Evolutionary conservation across 2,113 vertebrate genomes (phyloP), one percentile per base, ranked within the genome.

Genomic region (Acinonyx jubatus): DNA sequence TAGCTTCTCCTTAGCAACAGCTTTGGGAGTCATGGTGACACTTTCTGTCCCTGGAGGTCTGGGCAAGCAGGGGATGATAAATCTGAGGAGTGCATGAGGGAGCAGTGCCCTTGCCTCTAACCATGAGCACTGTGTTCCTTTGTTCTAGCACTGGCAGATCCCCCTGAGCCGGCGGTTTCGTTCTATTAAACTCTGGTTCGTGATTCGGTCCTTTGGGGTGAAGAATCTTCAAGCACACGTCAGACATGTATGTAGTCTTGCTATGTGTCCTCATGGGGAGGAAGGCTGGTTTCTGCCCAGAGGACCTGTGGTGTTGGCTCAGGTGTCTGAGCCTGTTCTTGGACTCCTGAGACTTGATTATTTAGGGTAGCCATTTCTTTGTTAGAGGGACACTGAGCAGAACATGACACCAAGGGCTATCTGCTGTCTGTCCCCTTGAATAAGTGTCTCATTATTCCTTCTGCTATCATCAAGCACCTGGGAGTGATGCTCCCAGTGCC

Each of bases 151-250:
- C 89, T 99, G 99, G 99, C 99, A 99, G 98, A 99, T 99, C 94
- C 99, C 99, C 4, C 98, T 99, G 94, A 99, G 99, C 81, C 99
- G 99, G 8, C 99, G 99, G 6, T 99, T 99, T 96, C 99, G 99
- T 66, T 99, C 99, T 9, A 97, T 99, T 83, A 99, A 99, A 98
- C 99, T 99, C 48, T 99, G 99, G 99, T 99, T 99, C 94, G 99
- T 99, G 94, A 99, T 99, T 98, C 99, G 99, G 8, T 99, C 99
- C 0, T 99, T 99, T 38, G 99, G 99, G 7, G 99, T 99, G 98
- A 99, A 99, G 98, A 99, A 99, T 80, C 99, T 99, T 45, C 99
- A 99, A 97, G 99, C 98, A 33, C 99, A 99, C 4, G 99, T 99
- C 97, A 98, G 99, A 98, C 99, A 99, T 3, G 99, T 99, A 98